phyloP scores from a whole-genome alignment of 2,113 vertebrate species.

The Oryctolagus cuniculus region mOryCun1.1 NC_091449.1:24638001-24638500 shows the following conservation, averaged over 20 bases:
- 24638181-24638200: accelerated
- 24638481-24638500: no score
- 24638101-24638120: not conserved
- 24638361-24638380: conserved; percentile 69
- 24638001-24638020: conserved; percentile 66
- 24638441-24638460: not conserved
- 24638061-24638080: not conserved
- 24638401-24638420: conserved; percentile 74
- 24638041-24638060: not conserved
- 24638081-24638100: not conserved
- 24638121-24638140: not conserved
- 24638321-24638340: conserved; percentile 88
- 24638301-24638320: conserved; percentile 83
- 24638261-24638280: conserved; percentile 19
- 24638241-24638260: not conserved
- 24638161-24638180: not conserved
- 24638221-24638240: not conserved
- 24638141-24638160: accelerated
- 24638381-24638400: conserved; percentile 89
- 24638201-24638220: accelerated
- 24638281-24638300: conserved; percentile 29
- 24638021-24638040: conserved; percentile 56
- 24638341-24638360: conserved; percentile 82
- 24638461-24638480: no score
- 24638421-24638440: conserved; percentile 39